These are phyloP conservation scores for Perodicticus potto DNA, from an alignment of 2,797 vertebrate species.

Conservation along the genomic window DNA sequence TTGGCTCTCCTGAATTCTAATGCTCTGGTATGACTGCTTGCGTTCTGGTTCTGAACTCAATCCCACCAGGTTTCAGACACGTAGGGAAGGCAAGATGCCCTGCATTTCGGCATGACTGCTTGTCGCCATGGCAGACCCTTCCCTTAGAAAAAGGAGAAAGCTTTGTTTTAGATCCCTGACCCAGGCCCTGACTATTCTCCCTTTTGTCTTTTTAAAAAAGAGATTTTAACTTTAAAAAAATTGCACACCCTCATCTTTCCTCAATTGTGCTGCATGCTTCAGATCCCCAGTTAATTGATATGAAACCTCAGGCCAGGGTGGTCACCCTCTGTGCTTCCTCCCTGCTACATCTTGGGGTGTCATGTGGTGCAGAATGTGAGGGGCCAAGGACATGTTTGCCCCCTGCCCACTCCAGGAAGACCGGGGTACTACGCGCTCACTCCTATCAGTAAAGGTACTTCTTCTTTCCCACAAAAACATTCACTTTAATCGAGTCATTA, in stretches of 20 bases:
- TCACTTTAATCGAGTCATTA: conserved; percentile 27
- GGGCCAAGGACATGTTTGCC: not conserved
- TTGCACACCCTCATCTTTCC: not conserved
- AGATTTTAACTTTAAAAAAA: not conserved
- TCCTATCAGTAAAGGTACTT: not conserved
- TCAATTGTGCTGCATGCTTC: not conserved
- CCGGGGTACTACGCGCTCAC: not conserved
- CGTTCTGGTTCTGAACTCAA: conserved; percentile 28
- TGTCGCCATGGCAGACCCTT: not conserved
- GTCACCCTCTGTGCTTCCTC: not conserved
- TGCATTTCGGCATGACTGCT: conserved; percentile 15
- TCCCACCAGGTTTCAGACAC: conserved; percentile 73
- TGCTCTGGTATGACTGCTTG: conserved; percentile 64
- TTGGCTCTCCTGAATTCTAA: conserved; percentile 82
- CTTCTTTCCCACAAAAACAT: not conserved
- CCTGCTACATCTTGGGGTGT: not conserved
- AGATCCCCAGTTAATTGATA: not conserved
- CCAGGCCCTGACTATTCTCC: not conserved
- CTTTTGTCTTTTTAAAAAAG: conserved; percentile 4
- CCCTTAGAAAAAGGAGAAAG: not conserved
- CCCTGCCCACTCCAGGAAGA: not conserved
- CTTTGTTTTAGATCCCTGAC: not conserved
- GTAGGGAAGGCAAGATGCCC: not conserved
- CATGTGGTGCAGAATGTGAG: not conserved
- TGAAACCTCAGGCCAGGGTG: not conserved